These are phyloP conservation scores for Euwallacea fornicatus DNA, from an alignment of 1,140 invertebrate genomes.

Conservation along the genomic window DNA sequence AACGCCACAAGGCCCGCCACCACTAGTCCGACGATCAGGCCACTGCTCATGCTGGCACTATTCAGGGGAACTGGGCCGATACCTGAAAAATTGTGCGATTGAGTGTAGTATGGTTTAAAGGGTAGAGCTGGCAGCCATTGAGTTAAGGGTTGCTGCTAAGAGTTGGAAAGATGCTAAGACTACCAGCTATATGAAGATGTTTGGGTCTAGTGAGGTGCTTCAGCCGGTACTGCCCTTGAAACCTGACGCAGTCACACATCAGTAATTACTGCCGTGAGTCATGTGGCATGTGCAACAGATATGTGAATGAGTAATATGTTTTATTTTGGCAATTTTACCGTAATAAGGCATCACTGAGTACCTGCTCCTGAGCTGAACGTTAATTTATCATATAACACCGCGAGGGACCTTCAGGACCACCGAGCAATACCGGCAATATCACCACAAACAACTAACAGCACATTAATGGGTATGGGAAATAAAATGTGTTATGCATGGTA, in stretches of 20 bases:
- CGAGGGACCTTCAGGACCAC: neutral
- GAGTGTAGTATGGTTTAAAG: too few species aligned
- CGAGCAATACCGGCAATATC: conserved; percentile 17
- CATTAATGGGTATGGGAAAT: conserved; percentile 15
- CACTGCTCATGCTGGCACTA: conserved; percentile 67
- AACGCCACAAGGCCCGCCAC: conserved; percentile 72
- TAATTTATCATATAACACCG: too few species aligned
- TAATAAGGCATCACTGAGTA: too few species aligned
- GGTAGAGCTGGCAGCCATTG: too few species aligned
- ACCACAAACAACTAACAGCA: conserved; percentile 18
- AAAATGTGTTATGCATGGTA: conserved; percentile 18
- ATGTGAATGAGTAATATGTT: too few species aligned
- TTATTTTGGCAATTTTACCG: too few species aligned
- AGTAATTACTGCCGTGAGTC: neutral
- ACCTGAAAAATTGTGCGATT: conserved; percentile 1
- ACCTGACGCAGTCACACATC: neutral
- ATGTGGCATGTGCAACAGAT: too few species aligned
- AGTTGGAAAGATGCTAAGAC: too few species aligned
- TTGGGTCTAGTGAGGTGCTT: too few species aligned
- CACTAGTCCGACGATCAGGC: conserved; percentile 76
- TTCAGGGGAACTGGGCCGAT: conserved; percentile 54
- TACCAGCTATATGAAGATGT: too few species aligned
- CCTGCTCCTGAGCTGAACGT: too few species aligned
- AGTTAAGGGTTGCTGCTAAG: too few species aligned
- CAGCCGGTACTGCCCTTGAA: neutral